phyloP scores from a whole-genome alignment of 2,113 vertebrate species.

The Leiothrix lutea region DNA sequence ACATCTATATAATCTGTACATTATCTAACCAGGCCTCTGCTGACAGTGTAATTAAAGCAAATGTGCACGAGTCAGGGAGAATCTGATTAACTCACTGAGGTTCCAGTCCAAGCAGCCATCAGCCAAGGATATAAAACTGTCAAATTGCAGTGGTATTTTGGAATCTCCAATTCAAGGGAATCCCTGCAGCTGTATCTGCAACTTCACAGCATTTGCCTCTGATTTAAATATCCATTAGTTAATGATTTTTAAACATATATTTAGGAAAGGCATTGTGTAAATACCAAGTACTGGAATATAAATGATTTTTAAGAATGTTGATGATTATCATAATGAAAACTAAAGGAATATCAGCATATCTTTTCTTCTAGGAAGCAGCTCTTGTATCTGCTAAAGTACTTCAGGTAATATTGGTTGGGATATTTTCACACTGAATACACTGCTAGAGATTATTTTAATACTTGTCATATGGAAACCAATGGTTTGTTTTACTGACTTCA shows the following conservation, averaged over 20 bases:
- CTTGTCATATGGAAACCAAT: not conserved
- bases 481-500: not conserved
- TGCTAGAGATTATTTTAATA: not conserved
- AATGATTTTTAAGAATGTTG: not conserved
- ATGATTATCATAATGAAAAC: not conserved
- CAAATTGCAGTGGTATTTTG: not conserved
- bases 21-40: not conserved
- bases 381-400: not conserved
- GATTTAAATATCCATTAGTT: not conserved
- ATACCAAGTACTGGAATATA: not conserved
- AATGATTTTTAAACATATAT: not conserved
- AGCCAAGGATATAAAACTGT: not conserved
- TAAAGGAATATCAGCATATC: not conserved
- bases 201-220: not conserved
- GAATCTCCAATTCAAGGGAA: conserved; percentile 2
- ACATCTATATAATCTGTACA: not conserved
- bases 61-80: not conserved
- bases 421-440: not conserved
- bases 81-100: conserved; percentile 2
- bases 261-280: not conserved
- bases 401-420: not conserved
- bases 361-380: not conserved
- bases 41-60: conserved; percentile 14
- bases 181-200: not conserved
- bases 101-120: not conserved